These are phyloP conservation scores for Scophthalmus maximus DNA, from an alignment of 2,113 vertebrate species.

Conservation along the genomic window DNA sequence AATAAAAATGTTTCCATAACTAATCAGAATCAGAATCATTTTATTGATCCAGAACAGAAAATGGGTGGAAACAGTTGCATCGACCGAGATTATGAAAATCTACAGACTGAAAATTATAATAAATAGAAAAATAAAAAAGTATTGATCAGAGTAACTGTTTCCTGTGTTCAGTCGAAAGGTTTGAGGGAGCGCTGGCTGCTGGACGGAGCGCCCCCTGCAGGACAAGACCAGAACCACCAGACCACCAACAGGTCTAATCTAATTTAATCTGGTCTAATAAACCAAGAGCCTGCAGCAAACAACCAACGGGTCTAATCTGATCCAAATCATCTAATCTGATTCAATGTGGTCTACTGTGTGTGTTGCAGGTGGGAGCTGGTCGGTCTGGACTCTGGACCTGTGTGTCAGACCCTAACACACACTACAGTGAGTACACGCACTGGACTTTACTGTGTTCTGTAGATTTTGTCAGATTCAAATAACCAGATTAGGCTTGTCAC, in stretches of 20 bases:
- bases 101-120: no score
- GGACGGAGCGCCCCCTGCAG: conserved; percentile 87
- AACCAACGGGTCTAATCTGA: conserved; percentile 85
- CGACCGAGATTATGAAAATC: no score
- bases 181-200: conserved; percentile 94
- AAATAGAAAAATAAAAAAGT: not conserved
- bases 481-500: not conserved
- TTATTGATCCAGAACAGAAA: no score
- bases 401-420: conserved; percentile 18
- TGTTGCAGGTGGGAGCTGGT: conserved; percentile 87
- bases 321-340: not conserved
- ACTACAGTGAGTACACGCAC: conserved; percentile 32
- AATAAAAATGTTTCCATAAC: no score
- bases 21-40: no score
- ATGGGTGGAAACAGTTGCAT: no score
- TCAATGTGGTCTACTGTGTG: not conserved
- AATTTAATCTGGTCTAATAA: conserved; percentile 35
- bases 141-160: not conserved
- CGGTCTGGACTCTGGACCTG: conserved; percentile 81
- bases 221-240: conserved; percentile 87
- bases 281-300: conserved; percentile 88
- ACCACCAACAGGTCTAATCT: conserved; percentile 87
- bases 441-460: not conserved
- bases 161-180: conserved; percentile 88
- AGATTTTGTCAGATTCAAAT: not conserved